Percentiles rank a stretch among this genome's conserved stretches.
phyloP scores from a whole-genome alignment of 2,797 vertebrate species.

The Falco biarmicus region DNA sequence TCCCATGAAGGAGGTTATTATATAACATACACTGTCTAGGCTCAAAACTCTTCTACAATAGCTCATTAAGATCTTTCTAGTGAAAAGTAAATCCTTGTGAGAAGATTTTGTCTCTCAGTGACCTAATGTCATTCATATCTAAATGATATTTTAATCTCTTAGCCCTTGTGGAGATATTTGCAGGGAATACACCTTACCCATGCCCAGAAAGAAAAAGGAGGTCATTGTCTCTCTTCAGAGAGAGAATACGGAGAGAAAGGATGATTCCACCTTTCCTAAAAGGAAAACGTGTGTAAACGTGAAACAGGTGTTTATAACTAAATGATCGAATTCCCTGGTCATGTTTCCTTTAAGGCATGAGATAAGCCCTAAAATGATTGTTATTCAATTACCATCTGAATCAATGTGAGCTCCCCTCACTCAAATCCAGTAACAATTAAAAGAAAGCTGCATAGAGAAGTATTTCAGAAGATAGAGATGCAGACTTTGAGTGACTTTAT shows the following conservation, averaged over 20 bases:
- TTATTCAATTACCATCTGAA: background rate
- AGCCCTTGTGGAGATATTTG: background rate
- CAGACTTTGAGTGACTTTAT: background rate
- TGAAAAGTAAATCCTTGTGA: slow-evolving; percentile 22
- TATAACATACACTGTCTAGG: background rate
- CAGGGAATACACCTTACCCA: background rate
- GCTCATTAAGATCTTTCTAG: background rate
- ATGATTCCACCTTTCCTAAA: background rate
- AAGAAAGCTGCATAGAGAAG: background rate
- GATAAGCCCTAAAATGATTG: background rate
- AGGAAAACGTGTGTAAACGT: background rate
- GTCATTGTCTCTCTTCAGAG: background rate
- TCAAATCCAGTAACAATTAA: background rate
- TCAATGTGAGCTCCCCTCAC: background rate
- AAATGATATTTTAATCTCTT: background rate
- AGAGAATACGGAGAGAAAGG: background rate
- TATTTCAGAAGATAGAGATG: background rate
- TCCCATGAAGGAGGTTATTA: background rate
- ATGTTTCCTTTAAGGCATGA: background rate
- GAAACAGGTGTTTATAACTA: background rate
- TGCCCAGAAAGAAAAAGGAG: background rate
- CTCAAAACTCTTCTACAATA: background rate
- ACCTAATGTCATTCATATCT: background rate
- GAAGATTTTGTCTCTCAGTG: background rate
- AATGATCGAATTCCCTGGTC: background rate